A percentile compares a stretch with the other conserved stretches of the same genome.
Evolutionary conservation across 1,140 invertebrate genomes (phyloP).

Genomic region (Ephestia elutella): DNA sequence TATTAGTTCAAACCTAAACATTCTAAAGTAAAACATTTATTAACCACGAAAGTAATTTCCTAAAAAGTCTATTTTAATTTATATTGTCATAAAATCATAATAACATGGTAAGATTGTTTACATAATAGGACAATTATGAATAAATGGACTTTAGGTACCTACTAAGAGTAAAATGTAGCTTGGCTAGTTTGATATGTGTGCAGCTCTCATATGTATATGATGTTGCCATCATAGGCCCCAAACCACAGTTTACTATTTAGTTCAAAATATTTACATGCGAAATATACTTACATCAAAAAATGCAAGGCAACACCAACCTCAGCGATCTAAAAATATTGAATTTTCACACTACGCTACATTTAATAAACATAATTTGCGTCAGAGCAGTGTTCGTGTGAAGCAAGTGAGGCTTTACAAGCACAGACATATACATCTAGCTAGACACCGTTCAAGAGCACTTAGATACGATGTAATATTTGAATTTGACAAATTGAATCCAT

Average conservation of each 20-base stretch:
- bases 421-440: not conserved
- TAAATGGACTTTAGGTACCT: too few relatives aligned
- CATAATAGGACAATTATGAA: too few relatives aligned
- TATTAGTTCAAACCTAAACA: too few relatives aligned
- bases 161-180: not conserved
- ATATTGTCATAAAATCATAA: too few relatives aligned
- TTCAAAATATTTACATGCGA: slow-evolving; percentile 9
- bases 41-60: too few relatives aligned
- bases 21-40: too few relatives aligned
- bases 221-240: not conserved
- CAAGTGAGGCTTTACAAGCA: not conserved
- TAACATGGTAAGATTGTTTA: too few relatives aligned
- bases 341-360: slow-evolving; percentile 4
- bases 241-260: not conserved
- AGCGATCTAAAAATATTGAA: not conserved
- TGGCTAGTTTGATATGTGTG: too few relatives aligned
- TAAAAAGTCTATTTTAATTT: too few relatives aligned
- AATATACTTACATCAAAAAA: slow-evolving; percentile 11
- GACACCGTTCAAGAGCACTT: not conserved
- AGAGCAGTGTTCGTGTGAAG: not conserved
- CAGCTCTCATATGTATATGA: too few relatives aligned
- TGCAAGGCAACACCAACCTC: not conserved
- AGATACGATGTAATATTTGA: too few relatives aligned
- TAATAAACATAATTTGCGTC: not conserved
- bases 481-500: too few relatives aligned